Percentiles rank a stretch among this genome's conserved stretches.
Evolutionary conservation across 1,140 invertebrate genomes (phyloP).

Genomic region (Ceratosolen fusciceps): DNA sequence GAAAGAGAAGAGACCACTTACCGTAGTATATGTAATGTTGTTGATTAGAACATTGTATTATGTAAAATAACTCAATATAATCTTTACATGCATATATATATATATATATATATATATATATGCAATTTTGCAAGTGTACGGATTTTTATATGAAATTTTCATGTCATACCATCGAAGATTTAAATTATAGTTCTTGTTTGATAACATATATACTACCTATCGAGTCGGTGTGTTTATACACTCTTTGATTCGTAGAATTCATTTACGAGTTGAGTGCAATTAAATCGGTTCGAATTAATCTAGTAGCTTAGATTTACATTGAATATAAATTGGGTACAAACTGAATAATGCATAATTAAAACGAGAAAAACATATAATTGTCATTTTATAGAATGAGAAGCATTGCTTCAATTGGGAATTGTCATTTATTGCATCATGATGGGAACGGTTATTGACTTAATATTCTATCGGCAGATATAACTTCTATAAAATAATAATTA

Average conservation of each 20-base stretch:
- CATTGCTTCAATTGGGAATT: not conserved
- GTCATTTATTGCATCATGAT: not conserved
- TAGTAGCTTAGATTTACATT: conserved; percentile 12
- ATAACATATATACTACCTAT: conserved; percentile 24
- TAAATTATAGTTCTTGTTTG: conserved; percentile 9
- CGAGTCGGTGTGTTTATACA: conserved; percentile 21
- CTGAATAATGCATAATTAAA: not conserved
- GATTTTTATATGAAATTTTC: conserved; percentile 10
- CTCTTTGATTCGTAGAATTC: conserved; percentile 17
- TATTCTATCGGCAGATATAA: not conserved
- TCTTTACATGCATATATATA: not conserved
- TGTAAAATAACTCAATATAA: conserved; percentile 12
- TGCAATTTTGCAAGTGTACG: not conserved
- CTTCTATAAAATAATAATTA: conserved; percentile 15
- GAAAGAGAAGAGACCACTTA: conserved; percentile 25
- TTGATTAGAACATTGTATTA: not conserved
- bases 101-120: not conserved
- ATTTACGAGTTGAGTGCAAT: conserved; percentile 8
- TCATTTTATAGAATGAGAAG: not conserved
- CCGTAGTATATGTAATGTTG: conserved; percentile 19
- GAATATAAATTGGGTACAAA: not conserved
- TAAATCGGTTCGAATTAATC: conserved; percentile 27
- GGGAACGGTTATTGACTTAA: not conserved
- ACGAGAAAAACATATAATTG: conserved; percentile 4
- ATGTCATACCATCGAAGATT: not conserved